Conservation (phyloP, 2,888 invertebrate genomes). For the Cephus pygmeus region DNA sequence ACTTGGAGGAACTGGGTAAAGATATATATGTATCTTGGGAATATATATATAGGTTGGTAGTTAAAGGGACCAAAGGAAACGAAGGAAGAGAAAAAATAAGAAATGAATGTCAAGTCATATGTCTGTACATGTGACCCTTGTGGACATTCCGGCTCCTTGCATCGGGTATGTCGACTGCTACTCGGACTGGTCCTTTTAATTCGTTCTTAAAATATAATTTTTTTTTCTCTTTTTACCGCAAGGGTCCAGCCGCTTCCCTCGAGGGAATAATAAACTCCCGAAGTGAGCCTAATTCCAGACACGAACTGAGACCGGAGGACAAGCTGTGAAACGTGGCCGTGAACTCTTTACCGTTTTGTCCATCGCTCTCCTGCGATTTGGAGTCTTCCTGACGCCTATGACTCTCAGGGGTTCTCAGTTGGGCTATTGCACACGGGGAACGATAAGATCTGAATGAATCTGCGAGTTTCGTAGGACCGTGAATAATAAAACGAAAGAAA, state of each 20-base stretch:
- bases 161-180: background rate
- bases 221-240: background rate
- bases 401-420: background rate
- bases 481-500: background rate
- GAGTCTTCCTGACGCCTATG: background rate
- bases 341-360: background rate
- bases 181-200: background rate
- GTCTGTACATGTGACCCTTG: background rate
- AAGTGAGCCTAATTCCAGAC: background rate
- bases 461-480: background rate
- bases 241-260: background rate
- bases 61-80: background rate
- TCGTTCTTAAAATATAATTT: background rate
- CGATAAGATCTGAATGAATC: background rate
- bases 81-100: background rate
- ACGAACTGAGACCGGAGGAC: background rate
- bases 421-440: background rate
- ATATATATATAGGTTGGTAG: background rate
- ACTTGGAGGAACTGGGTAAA: background rate
- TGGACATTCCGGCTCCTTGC: background rate
- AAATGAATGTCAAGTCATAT: background rate
- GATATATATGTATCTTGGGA: background rate
- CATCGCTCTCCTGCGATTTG: background rate
- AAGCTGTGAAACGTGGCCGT: background rate
- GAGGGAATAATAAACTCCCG: background rate